These are phyloP conservation scores for Alouatta palliata DNA, from an alignment of 2,113 vertebrate genomes.

Conservation along the genomic window DNA sequence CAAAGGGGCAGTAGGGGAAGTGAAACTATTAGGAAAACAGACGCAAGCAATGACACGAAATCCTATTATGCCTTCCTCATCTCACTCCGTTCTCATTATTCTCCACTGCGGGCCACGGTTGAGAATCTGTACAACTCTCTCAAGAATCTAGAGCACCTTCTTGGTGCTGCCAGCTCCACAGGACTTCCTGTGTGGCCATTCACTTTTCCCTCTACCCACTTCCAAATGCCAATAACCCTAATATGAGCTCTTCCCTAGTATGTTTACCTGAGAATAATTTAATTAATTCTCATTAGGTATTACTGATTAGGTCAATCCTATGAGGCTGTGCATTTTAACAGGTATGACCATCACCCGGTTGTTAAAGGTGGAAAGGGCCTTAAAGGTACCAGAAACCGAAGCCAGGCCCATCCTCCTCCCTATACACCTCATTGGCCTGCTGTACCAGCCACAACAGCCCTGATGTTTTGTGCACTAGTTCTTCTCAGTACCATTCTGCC, in stretches of 20 bases:
- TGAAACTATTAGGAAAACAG: not conserved
- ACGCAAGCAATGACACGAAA: not conserved
- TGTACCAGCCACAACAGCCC: not conserved
- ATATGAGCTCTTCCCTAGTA: not conserved
- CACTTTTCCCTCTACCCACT: not conserved
- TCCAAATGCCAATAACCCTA: not conserved
- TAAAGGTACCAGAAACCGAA: not conserved
- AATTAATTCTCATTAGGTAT: not conserved
- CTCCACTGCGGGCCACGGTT: not conserved
- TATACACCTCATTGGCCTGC: not conserved
- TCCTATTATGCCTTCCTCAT: not conserved
- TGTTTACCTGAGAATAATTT: not conserved
- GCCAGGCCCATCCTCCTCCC: not conserved
- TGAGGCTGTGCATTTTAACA: not conserved
- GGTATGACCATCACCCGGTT: not conserved
- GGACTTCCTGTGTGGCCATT: not conserved
- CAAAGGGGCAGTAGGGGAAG: too few species aligned
- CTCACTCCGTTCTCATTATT: not conserved
- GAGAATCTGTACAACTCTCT: not conserved
- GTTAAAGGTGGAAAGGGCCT: not conserved
- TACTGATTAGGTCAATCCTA: not conserved
- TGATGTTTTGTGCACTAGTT: not conserved
- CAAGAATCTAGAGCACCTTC: not conserved
- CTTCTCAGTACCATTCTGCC: not conserved
- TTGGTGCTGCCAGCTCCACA: not conserved